Conservation (phyloP, 2,113 vertebrate genomes). For the Puntigrus tetrazona region DNA sequence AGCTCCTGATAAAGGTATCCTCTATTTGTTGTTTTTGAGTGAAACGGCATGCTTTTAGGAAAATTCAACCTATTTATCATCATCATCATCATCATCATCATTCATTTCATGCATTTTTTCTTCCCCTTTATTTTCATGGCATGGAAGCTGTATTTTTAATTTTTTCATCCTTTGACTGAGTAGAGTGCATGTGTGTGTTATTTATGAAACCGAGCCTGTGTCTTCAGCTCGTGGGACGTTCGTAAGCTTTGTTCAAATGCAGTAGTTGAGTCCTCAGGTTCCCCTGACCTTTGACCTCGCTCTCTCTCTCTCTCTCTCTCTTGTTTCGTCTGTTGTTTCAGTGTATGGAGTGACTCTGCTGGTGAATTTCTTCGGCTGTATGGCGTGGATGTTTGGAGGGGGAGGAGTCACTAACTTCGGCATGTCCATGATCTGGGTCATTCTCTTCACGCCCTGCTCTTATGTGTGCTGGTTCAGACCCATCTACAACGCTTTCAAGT, state of each 20-base stretch:
- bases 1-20: constrained; percentile 21
- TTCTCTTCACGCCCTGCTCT: constrained; percentile 98
- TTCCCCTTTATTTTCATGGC: neutral
- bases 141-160: neutral
- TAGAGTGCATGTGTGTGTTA: neutral
- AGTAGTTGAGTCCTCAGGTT: neutral
- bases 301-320: neutral
- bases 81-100: neutral
- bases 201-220: neutral
- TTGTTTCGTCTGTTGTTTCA: constrained; percentile 73
- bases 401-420: constrained; percentile 97
- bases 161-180: neutral
- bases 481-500: constrained; percentile 99
- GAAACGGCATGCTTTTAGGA: neutral
- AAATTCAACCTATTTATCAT: neutral
- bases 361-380: constrained; percentile 95
- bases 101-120: neutral
- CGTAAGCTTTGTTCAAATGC: constrained; percentile 4
- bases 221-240: neutral
- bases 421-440: constrained; percentile 95
- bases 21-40: neutral
- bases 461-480: constrained; percentile 99
- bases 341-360: constrained; percentile 92
- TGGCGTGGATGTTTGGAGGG: constrained; percentile 97
- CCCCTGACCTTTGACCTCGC: too few relatives aligned